Evolutionary conservation across 1,140 invertebrate species (phyloP), one percentile per base, ranked within the genome.

Genomic region (Chironomus tepperi): DNA sequence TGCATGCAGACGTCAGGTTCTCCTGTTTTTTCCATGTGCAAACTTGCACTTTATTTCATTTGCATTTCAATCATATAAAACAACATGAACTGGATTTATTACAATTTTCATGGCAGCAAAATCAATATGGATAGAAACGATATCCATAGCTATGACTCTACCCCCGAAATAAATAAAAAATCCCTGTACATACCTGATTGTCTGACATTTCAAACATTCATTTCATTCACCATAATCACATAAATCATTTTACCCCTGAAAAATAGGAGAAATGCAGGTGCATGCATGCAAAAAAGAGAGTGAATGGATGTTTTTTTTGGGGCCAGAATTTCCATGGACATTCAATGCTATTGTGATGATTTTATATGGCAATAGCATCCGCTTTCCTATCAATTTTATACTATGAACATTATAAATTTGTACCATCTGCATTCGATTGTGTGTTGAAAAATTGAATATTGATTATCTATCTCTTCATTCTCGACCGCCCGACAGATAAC

Each of bases 381-480:
- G 24, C 24, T 34, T 34, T 34, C 24, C 24, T 34, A 2, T 34
- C 24, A 34, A 34, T 57, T 57, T n/a, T 57, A 57, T 15, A 12
- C 1, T 34, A 1, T 1, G 12, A 57, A n/a, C 47, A 57, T 57
- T 57, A 34, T 34, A n/a, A 57, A 57, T 57, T 57, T 57, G 47
- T n/a, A 57, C 7, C 47, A 57, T 57, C 47, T 57, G 47, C 10
- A 57, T 57, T n/a, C 47, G 47, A 70, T 70, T 70, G 16, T 70
- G 65, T 21, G 65, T 21, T 70, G 65, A 70, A 70, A 70, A 70
- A 19, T 70, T 70, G 65, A 70, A 70, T 70, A 70, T 70, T 70
- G 65, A 70, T 70, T 19, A 70, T 19, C 65, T 70, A 7, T 19
- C 9, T 19, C 65, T 70, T 9, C 18, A 16, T 19, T 70, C 18